Conservation (phyloP, 2,797 vertebrate species). For the Pangasius larnaudii region DNA sequence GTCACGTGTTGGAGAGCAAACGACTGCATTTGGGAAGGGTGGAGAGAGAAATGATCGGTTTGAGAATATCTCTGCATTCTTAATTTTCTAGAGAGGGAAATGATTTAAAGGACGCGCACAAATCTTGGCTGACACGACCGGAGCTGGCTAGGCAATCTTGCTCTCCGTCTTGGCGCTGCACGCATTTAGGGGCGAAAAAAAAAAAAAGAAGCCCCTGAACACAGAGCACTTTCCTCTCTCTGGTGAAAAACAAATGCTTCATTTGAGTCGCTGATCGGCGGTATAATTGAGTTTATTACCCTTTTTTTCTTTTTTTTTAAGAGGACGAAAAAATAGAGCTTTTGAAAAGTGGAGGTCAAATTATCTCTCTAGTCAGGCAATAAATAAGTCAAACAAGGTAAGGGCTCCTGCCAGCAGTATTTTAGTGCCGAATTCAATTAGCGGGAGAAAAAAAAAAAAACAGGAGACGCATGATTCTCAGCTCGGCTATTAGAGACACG, state of each 20-base stretch:
- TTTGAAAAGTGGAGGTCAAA: slow-evolving; percentile 83
- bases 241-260: slow-evolving; percentile 77
- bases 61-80: slow-evolving; percentile 79
- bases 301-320: slow-evolving; percentile 80
- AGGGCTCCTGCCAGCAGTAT: slow-evolving; percentile 77
- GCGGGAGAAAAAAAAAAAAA: slow-evolving; percentile 65
- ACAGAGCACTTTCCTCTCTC: slow-evolving; percentile 44
- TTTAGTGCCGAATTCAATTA: slow-evolving; percentile 82
- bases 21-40: slow-evolving; percentile 67
- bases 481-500: slow-evolving; percentile 61
- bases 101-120: slow-evolving; percentile 81
- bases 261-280: slow-evolving; percentile 80
- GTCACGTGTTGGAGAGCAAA: slow-evolving; percentile 72
- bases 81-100: slow-evolving; percentile 84
- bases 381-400: slow-evolving; percentile 88
- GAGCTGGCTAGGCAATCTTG: slow-evolving; percentile 68
- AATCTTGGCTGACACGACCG: slow-evolving; percentile 79
- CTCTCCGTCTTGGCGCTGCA: slow-evolving; percentile 45
- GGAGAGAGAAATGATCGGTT: slow-evolving; percentile 72
- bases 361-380: slow-evolving; percentile 83
- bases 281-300: slow-evolving; percentile 84
- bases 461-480: slow-evolving; percentile 65
- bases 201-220: slow-evolving; percentile 11
- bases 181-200: slow-evolving; percentile 3
- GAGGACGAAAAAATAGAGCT: slow-evolving; percentile 66